phyloP scores from a whole-genome alignment of 2,888 invertebrate species.

The Drosophila barbarae region DNA sequence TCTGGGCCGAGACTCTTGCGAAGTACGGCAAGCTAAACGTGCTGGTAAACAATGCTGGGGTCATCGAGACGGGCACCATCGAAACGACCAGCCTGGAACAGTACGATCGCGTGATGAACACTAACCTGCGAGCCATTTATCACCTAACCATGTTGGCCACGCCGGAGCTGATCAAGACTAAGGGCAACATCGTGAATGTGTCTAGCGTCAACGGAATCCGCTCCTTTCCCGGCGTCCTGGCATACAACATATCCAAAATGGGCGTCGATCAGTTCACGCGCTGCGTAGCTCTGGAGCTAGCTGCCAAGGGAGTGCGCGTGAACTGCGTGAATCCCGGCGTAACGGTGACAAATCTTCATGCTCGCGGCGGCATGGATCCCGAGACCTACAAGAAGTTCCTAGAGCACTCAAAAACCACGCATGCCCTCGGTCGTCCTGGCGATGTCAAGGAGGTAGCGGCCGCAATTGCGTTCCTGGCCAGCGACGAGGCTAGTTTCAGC shows the following conservation, averaged over 20 bases:
- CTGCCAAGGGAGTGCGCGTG: conserved; percentile 90
- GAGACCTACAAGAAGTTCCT: conserved; percentile 91
- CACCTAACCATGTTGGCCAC: conserved; percentile 92
- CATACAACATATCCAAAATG: conserved; percentile 96
- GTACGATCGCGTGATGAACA: conserved; percentile 93
- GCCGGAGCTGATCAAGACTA: conserved; percentile 89
- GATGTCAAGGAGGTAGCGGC: conserved; percentile 89
- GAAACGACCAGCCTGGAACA: conserved; percentile 92
- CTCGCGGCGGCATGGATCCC: conserved; percentile 90
- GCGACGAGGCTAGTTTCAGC: conserved; percentile 85
- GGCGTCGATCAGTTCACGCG: conserved; percentile 97
- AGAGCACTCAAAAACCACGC: conserved; percentile 91
- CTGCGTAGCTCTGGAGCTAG: conserved; percentile 93
- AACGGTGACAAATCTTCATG: conserved; percentile 92
- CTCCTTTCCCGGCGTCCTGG: conserved; percentile 92
- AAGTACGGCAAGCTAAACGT: conserved; percentile 90
- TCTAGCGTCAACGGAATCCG: conserved; percentile 96
- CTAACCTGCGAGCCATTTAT: conserved; percentile 91
- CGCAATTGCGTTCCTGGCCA: conserved; percentile 92
- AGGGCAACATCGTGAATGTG: conserved; percentile 96
- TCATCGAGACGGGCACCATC: conserved; percentile 89
- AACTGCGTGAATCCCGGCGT: conserved; percentile 96
- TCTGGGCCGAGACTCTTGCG: conserved; percentile 86
- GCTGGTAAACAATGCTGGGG: conserved; percentile 94
- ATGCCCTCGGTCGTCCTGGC: conserved; percentile 95